Conservation (phyloP, 2,888 invertebrate species). For the Coecobrya sp. region DNA sequence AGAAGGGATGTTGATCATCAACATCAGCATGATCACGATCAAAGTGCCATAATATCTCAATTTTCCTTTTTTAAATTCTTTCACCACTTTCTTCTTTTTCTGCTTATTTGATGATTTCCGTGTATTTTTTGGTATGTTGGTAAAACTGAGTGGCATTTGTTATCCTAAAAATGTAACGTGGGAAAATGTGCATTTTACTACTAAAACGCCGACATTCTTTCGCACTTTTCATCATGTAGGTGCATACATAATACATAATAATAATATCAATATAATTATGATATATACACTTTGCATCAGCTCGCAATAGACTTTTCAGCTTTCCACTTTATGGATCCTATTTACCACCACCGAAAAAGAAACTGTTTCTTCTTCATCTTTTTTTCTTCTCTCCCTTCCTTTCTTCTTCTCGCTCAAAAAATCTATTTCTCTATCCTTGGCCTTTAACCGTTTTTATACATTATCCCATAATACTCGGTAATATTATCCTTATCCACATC, state of each 20-base stretch:
- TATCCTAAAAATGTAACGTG: slow-evolving; percentile 32
- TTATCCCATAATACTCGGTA: slow-evolving; percentile 44
- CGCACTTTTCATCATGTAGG: slow-evolving; percentile 56
- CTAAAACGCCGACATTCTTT: slow-evolving; percentile 50
- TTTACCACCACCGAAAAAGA: slow-evolving; percentile 20
- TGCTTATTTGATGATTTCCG: background rate
- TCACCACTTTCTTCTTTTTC: background rate
- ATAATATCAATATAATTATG: slow-evolving; percentile 49
- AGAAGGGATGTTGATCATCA: background rate
- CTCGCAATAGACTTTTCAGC: slow-evolving; percentile 38
- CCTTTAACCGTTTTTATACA: slow-evolving; percentile 47
- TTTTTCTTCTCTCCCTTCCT: background rate
- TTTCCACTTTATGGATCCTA: slow-evolving; percentile 26
- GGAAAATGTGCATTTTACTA: slow-evolving; percentile 61
- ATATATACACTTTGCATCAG: background rate
- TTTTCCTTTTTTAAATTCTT: slow-evolving; percentile 28
- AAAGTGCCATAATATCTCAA: slow-evolving; percentile 64
- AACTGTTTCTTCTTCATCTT: slow-evolving; percentile 1
- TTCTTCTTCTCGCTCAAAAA: background rate
- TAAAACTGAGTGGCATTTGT: slow-evolving; percentile 49
- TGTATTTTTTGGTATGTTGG: background rate
- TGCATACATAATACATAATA: slow-evolving; percentile 44
- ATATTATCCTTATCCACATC: slow-evolving; percentile 65
- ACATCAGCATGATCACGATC: slow-evolving; percentile 26
- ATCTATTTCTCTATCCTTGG: slow-evolving; percentile 61